Conservation (phyloP, 2,113 vertebrate genomes). For the Galbula dea region DNA sequence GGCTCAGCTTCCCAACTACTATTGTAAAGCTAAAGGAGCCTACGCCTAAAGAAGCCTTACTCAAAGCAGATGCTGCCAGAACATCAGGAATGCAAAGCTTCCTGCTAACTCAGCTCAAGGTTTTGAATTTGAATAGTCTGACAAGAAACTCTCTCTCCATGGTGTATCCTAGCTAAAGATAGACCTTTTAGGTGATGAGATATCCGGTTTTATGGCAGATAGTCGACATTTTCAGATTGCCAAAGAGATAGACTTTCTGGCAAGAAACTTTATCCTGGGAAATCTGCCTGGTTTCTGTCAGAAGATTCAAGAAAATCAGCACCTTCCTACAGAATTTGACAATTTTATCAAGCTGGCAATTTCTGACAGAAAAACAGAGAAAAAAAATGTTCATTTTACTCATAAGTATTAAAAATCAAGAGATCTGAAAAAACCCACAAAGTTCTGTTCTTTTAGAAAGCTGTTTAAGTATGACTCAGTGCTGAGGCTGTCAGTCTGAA, state of each 20-base stretch:
- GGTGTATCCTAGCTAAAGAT: background rate
- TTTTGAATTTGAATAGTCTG: background rate
- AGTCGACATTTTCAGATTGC: background rate
- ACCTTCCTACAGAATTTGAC: background rate
- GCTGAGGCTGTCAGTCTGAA: background rate
- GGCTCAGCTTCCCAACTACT: background rate
- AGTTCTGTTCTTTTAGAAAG: background rate
- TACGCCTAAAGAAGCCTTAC: background rate
- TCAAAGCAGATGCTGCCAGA: background rate
- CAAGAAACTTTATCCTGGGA: background rate
- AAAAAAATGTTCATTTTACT: background rate
- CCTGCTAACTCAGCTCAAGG: background rate
- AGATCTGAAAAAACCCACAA: background rate
- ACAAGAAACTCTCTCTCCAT: background rate
- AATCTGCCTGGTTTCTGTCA: constrained; percentile 19
- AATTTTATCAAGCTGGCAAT: background rate
- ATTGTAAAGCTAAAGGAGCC: background rate
- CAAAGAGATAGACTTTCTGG: background rate
- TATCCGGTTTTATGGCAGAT: background rate
- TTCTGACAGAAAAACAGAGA: background rate
- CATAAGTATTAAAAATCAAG: background rate
- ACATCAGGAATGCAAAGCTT: background rate
- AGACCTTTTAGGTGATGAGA: background rate
- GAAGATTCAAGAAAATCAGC: background rate
- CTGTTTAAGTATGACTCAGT: background rate